These are phyloP conservation scores for Botia almorhae DNA, from an alignment of 2,797 vertebrate genomes.

Conservation along the genomic window DNA sequence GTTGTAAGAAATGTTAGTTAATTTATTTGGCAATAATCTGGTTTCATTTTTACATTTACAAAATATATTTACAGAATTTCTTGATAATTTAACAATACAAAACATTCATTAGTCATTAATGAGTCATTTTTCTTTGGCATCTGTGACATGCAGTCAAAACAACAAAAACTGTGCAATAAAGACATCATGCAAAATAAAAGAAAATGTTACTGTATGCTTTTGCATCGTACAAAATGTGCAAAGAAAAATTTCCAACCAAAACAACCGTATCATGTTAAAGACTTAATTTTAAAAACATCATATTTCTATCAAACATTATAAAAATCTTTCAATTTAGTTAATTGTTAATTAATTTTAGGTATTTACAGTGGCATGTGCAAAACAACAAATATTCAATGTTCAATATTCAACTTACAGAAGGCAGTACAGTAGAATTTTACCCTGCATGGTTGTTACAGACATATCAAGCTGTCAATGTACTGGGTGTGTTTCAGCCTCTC, in stretches of 20 bases:
- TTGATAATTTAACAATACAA: background rate
- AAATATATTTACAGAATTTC: background rate
- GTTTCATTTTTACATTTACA: conserved; percentile 3
- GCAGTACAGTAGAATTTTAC: background rate
- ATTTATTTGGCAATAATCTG: background rate
- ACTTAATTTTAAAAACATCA: background rate
- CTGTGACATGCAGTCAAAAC: background rate
- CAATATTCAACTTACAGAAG: background rate
- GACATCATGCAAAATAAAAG: background rate
- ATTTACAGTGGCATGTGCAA: conserved; percentile 20
- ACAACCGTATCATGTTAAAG: background rate
- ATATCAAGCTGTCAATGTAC: conserved; percentile 2
- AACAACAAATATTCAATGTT: background rate
- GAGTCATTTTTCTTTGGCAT: background rate
- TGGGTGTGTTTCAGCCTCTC: background rate
- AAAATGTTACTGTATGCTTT: background rate
- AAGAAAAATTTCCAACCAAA: background rate
- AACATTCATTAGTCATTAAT: background rate
- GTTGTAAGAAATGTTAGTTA: background rate
- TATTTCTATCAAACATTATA: background rate
- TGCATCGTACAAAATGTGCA: conserved; percentile 11
- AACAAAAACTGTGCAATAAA: background rate
- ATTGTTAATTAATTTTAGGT: background rate
- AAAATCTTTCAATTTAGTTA: background rate
- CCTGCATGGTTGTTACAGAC: background rate